phyloP scores from a whole-genome alignment of 1,140 invertebrate species.

The Zaprionus lachaisei region DNA sequence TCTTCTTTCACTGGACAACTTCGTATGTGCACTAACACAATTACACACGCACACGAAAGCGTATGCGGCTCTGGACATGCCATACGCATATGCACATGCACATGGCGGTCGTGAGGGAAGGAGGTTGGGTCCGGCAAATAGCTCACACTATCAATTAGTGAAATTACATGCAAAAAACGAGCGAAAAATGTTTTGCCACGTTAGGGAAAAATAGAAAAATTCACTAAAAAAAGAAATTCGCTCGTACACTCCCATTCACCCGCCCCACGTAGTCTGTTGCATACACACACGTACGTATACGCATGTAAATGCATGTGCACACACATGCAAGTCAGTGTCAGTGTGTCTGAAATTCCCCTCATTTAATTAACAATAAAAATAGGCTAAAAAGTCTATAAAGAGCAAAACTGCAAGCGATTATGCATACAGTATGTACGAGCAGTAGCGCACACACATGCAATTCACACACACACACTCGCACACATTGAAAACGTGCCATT shows the following conservation, averaged over 20 bases:
- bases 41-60: conserved; percentile 51
- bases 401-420: conserved; percentile 65
- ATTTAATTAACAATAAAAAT: conserved; percentile 84
- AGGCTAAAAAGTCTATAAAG: conserved; percentile 81
- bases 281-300: conserved; percentile 11
- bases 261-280: background rate
- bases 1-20: conserved; percentile 42
- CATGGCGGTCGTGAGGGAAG: background rate
- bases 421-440: conserved; percentile 50
- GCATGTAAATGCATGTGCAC: conserved; percentile 6
- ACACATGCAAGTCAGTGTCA: conserved; percentile 13
- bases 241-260: conserved; percentile 35
- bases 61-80: conserved; percentile 22
- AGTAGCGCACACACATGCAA: background rate
- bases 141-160: conserved; percentile 82
- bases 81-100: background rate
- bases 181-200: conserved; percentile 64
- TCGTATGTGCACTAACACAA: conserved; percentile 69
- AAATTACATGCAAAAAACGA: conserved; percentile 79
- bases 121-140: conserved; percentile 27
- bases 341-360: conserved; percentile 63
- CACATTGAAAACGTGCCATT: conserved; percentile 73
- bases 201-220: conserved; percentile 73
- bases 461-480: conserved; percentile 49
- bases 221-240: conserved; percentile 54